A percentile compares a stretch with the other conserved stretches of the same genome.
phyloP scores from a whole-genome alignment of 2,797 vertebrate genomes.

The Enoplosus armatus region DNA sequence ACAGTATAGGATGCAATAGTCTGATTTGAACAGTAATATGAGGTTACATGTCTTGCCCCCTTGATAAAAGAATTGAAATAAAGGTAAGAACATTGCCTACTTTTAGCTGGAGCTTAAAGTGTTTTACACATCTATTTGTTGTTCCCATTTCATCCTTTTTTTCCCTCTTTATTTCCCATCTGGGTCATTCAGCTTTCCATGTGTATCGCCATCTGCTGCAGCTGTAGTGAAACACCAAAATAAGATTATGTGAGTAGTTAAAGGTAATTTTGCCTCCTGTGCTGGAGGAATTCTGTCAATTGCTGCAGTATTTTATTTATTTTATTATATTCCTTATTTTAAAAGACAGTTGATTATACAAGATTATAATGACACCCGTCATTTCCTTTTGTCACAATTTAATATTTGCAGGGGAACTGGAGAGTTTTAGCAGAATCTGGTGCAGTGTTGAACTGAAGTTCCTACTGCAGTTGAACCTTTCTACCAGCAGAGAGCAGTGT shows the following conservation, averaged over 20 bases:
- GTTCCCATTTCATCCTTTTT: not conserved
- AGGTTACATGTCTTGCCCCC: not conserved
- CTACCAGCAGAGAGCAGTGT: conserved; percentile 64
- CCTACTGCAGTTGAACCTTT: not conserved
- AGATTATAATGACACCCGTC: not conserved
- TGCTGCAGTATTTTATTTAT: not conserved
- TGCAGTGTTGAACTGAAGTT: not conserved
- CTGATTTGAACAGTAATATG: not conserved
- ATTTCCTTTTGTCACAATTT: not conserved
- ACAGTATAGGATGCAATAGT: not conserved
- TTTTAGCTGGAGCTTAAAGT: not conserved
- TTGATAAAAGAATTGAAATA: not conserved
- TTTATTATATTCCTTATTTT: not conserved
- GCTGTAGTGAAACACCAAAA: not conserved
- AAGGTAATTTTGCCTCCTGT: too few species aligned
- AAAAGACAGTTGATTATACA: not conserved
- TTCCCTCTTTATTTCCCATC: not conserved
- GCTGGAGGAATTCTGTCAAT: too few species aligned
- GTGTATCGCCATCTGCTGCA: not conserved
- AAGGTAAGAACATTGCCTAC: too few species aligned
- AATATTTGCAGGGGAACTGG: not conserved
- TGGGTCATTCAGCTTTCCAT: not conserved
- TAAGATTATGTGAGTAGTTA: not conserved
- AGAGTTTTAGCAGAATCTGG: not conserved
- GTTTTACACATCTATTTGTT: not conserved